Evolutionary conservation across 1,140 invertebrate species (phyloP).

Genomic region (Pectinophora gossypiella): DNA sequence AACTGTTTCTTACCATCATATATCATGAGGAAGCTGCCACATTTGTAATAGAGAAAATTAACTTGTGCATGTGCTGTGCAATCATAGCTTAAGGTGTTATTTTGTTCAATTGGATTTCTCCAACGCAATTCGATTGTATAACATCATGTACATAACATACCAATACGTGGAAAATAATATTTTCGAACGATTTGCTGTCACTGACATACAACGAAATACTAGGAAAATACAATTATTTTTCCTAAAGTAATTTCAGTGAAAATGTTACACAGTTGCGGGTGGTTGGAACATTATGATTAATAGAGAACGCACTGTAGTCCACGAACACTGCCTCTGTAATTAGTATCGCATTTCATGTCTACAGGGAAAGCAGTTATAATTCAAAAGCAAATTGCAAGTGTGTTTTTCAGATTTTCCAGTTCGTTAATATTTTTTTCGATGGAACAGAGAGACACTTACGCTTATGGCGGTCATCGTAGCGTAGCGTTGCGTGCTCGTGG

Average conservation of each 20-base stretch:
- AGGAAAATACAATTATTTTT: no score
- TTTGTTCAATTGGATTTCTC: neutral
- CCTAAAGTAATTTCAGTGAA: no score
- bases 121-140: neutral
- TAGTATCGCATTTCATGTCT: conserved; percentile 30
- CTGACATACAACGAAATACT: no score
- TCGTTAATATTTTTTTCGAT: conserved; percentile 30
- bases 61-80: no score
- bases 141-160: no score
- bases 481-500: conserved; percentile 37
- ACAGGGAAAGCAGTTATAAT: conserved; percentile 43
- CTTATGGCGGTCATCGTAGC: conserved; percentile 38
- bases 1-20: no score
- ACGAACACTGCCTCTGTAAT: conserved; percentile 21
- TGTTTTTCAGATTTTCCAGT: conserved; percentile 49
- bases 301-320: conserved; percentile 2
- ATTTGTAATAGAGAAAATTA: no score
- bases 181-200: no score
- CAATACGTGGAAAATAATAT: no score
- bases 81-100: neutral
- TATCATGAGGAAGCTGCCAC: no score
- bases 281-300: no score
- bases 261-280: no score
- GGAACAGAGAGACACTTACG: conserved; percentile 41
- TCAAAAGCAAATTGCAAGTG: conserved; percentile 42